phyloP scores from a whole-genome alignment of 2,797 vertebrate genomes.

The Cryptoprocta ferox region DNA sequence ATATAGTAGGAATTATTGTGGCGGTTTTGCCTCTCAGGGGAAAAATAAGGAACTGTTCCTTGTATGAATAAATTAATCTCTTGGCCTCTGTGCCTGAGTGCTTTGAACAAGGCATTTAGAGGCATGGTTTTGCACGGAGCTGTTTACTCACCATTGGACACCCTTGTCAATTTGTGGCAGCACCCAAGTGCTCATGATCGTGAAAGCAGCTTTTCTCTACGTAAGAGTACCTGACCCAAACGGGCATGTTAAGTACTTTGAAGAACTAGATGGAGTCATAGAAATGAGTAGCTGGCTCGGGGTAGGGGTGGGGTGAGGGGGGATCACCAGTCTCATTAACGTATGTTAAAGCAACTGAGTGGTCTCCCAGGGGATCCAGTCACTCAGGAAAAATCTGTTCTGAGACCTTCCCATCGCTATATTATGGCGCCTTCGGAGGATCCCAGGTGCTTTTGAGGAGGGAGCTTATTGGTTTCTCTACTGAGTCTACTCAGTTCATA shows the following conservation, averaged over 20 bases:
- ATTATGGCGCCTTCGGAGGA: not conserved
- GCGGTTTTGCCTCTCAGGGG: conserved; percentile 40
- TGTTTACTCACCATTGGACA: not conserved
- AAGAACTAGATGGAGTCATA: not conserved
- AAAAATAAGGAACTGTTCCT: not conserved
- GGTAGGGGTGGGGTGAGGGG: not conserved
- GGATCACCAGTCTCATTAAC: not conserved
- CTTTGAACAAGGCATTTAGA: not conserved
- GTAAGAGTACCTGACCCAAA: not conserved
- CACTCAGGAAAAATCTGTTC: conserved; percentile 14
- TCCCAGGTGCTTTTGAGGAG: conserved; percentile 12
- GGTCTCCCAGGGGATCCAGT: not conserved
- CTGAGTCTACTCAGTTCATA: not conserved
- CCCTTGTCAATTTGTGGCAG: accelerated
- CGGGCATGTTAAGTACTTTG: not conserved
- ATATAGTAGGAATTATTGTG: not conserved
- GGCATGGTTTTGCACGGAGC: not conserved
- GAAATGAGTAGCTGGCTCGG: not conserved
- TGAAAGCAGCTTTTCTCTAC: not conserved
- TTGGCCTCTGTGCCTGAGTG: not conserved
- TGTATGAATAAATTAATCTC: not conserved
- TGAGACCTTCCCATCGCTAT: not conserved
- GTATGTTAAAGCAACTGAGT: not conserved
- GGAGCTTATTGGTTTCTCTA: not conserved
- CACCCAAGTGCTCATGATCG: not conserved